Conservation (phyloP, 2,888 invertebrate species). For the Rhingia rostrata region DNA sequence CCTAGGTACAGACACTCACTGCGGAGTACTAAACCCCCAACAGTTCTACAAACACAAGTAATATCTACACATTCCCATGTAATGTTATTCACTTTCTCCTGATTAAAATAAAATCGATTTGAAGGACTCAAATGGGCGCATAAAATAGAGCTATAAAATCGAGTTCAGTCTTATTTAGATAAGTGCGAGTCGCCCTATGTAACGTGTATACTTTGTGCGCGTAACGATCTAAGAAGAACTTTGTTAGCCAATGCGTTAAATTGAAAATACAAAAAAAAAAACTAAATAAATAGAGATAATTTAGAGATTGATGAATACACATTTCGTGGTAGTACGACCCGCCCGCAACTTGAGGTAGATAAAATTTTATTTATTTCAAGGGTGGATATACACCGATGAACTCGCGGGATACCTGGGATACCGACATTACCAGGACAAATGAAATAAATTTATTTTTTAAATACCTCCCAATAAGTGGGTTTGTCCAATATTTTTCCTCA, state of each 20-base stretch:
- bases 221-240: too few relatives aligned
- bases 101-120: slow-evolving; percentile 48
- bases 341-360: background rate
- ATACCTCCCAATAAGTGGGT: too few relatives aligned
- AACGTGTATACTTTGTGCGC: too few relatives aligned
- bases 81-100: slow-evolving; percentile 29
- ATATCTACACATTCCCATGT: background rate
- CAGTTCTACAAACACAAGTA: background rate
- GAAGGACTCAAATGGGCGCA: slow-evolving; percentile 25
- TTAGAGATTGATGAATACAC: slow-evolving; percentile 2
- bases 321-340: background rate
- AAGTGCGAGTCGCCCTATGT: background rate
- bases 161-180: slow-evolving; percentile 16
- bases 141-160: slow-evolving; percentile 24
- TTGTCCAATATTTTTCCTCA: too few relatives aligned
- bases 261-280: slow-evolving; percentile 6
- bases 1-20: too few relatives aligned
- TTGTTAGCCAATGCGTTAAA: too few relatives aligned
- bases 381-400: background rate
- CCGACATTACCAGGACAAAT: too few relatives aligned
- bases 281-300: slow-evolving; percentile 29
- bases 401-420: too few relatives aligned
- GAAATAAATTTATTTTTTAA: too few relatives aligned
- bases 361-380: background rate
- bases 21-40: too few relatives aligned